Conservation (phyloP, 2,797 vertebrate genomes). For the Trachurus trachurus region DNA sequence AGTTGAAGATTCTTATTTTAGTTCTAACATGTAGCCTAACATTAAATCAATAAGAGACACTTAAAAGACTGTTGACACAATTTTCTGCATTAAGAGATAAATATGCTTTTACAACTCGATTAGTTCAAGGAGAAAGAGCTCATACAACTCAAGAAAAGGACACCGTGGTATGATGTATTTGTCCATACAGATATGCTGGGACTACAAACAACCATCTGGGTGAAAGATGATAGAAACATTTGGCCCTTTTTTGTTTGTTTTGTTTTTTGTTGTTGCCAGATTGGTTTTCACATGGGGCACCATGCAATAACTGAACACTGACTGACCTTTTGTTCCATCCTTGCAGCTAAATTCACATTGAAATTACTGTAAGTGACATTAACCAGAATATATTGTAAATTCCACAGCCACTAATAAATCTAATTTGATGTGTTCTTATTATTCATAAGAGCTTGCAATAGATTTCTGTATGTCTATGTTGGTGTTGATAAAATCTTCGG, state of each 20-base stretch:
- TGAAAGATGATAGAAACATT: slow-evolving; percentile 1
- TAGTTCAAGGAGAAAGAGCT: slow-evolving; percentile 12
- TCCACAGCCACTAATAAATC: no score
- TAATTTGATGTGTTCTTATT: not conserved
- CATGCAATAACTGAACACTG: not conserved
- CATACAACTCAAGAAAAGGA: not conserved
- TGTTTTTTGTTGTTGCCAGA: not conserved
- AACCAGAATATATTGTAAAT: not conserved
- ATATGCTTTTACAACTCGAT: slow-evolving; percentile 3
- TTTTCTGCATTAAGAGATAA: slow-evolving; percentile 6
- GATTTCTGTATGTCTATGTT: not conserved
- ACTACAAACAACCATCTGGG: slow-evolving; percentile 4
- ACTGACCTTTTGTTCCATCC: slow-evolving; percentile 4
- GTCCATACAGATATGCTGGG: slow-evolving; percentile 6
- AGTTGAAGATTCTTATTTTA: no score
- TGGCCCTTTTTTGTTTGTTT: not conserved
- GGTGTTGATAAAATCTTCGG: not conserved
- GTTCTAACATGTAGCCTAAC: not conserved
- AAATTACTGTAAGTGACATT: slow-evolving; percentile 1
- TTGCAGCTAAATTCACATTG: not conserved
- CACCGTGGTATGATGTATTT: slow-evolving; percentile 5
- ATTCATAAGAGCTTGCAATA: not conserved
- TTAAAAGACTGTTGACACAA: not conserved
- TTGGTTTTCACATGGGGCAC: not conserved
- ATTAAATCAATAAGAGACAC: not conserved